A percentile compares a stretch with the other conserved stretches of the same genome.
These are phyloP conservation scores for Chiloscyllium punctatum DNA, from an alignment of 2,797 vertebrate species.

Conservation along the genomic window DNA sequence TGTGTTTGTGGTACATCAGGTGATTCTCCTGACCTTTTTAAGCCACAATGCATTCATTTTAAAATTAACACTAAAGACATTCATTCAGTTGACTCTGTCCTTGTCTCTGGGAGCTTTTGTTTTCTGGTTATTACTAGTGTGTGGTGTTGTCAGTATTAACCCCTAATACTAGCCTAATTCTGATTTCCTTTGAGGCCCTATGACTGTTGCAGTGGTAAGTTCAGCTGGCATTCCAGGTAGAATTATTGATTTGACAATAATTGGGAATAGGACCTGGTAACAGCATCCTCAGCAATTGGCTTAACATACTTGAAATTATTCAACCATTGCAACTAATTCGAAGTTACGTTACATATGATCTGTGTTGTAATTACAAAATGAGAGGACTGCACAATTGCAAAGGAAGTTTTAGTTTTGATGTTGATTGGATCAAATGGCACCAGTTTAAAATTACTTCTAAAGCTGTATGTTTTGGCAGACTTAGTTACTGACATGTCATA, in stretches of 20 bases:
- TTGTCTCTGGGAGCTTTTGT: slow-evolving; percentile 15
- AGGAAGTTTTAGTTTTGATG: neutral
- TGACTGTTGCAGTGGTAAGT: neutral
- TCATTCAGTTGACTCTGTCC: neutral
- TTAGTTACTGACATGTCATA: neutral
- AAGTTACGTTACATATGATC: neutral
- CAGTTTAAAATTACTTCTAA: neutral
- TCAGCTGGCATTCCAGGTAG: neutral
- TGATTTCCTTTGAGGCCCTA: neutral
- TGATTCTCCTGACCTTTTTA: slow-evolving; percentile 12
- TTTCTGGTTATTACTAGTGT: neutral
- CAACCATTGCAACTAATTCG: neutral
- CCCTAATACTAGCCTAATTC: neutral
- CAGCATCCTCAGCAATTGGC: neutral
- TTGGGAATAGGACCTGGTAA: neutral
- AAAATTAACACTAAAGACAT: slow-evolving; percentile 4
- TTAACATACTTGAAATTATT: neutral
- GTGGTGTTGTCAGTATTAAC: slow-evolving; percentile 12
- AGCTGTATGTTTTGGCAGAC: neutral
- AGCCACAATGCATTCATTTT: neutral
- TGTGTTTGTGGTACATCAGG: neutral
- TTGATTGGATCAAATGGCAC: neutral
- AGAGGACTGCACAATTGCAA: neutral
- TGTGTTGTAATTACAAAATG: neutral
- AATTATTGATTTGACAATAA: neutral